A percentile compares a stretch with the other conserved stretches of the same genome.
These are phyloP conservation scores for Drosophila murphyi DNA, from an alignment of 1,140 invertebrate genomes.

Conservation along the genomic window DNA sequence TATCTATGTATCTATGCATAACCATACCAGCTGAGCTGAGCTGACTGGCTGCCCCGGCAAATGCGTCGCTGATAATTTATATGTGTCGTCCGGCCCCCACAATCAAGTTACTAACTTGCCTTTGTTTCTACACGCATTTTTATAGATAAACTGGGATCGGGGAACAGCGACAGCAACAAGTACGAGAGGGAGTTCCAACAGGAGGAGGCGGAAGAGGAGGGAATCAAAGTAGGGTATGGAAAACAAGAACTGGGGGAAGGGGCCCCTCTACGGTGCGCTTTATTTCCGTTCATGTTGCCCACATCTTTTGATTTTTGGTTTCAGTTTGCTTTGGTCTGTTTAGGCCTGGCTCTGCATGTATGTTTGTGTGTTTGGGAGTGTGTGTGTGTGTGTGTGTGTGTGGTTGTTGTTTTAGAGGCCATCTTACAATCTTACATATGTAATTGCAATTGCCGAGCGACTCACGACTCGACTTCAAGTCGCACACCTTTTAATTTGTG, in stretches of 20 bases:
- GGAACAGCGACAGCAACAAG: neutral
- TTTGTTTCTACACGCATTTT: conserved; percentile 71
- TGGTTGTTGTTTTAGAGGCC: conserved; percentile 17
- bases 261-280: conserved; percentile 49
- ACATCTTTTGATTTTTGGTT: conserved; percentile 65
- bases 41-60: conserved; percentile 28
- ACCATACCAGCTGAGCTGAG: conserved; percentile 21
- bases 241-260: neutral
- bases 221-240: neutral
- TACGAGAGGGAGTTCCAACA: too few relatives aligned
- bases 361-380: neutral
- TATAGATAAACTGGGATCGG: conserved; percentile 38
- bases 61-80: conserved; percentile 75
- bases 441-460: conserved; percentile 73
- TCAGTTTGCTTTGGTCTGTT: conserved; percentile 8
- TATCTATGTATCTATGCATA: conserved; percentile 55
- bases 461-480: conserved; percentile 61
- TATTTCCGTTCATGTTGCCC: conserved; percentile 75
- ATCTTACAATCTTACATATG: conserved; percentile 68
- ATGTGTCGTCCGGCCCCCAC: conserved; percentile 80
- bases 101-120: conserved; percentile 71
- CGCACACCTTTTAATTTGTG: conserved; percentile 77
- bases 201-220: neutral
- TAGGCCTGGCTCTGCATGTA: conserved; percentile 6
- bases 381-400: neutral